Base-by-base conservation (phyloP, 2,113 vertebrate species). In the Vulpes vulpes region DNA sequence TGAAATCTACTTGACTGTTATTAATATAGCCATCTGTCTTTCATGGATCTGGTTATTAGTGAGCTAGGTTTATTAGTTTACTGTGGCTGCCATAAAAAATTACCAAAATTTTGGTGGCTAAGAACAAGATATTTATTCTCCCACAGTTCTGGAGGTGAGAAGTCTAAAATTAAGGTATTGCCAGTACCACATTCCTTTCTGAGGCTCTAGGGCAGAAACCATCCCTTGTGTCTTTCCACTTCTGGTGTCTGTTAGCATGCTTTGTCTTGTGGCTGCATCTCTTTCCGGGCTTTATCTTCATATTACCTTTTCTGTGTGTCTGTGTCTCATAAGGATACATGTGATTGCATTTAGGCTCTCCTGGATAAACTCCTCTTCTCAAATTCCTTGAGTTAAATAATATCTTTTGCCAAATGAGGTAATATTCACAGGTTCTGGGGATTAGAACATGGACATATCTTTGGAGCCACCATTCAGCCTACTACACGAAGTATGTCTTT, bases 1-100 rank as follows among this genome's bases (percentile, higher is more conserved):
- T 14, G 81, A 94, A 94, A 81, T 71, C n/a, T 96, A 32, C 30
- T 57, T 74, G 30, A 80, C 30, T 86, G 74, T 91, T 79, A n/a
- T 32, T 87, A 74, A 49, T 23, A 53, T n/a, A 82, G 57, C 35
- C 65, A 67, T 57, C 84, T 15, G 25, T 91, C 22, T 96, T 90
- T 86, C 73, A n/a, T 30, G 43, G 49, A 55, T 35, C 35, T 91
- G 57, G 6, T 74, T 38, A 60, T 91, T 87, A 87, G 32, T 91
- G 91, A 38, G 30, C 30, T 67, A 83, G n/a, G 30, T 64, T 55
- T 88, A 7, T 87, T 27, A 53, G 35, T 57, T 87, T 65, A 23
- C 53, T 57, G 1, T 67, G 30, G 23, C 43, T 81, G 30, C 67
- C 14, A 15, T 71, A 87, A 81, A 20, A 57, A 62, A 67, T 81